These are phyloP conservation scores for Toxotes jaculatrix DNA, from an alignment of 2,113 vertebrate species.

Conservation along the genomic window DNA sequence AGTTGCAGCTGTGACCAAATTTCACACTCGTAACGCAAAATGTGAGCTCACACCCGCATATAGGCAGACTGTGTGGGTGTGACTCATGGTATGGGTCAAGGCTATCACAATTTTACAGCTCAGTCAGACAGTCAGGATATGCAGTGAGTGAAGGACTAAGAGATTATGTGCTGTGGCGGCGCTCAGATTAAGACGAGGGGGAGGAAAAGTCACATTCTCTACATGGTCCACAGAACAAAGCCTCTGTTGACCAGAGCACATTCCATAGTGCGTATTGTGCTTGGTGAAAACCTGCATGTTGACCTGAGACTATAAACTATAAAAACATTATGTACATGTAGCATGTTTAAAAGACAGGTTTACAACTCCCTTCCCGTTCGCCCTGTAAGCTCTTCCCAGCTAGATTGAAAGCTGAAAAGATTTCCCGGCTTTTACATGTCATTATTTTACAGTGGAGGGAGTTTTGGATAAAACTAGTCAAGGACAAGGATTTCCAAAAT, in stretches of 20 bases:
- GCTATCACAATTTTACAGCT: conserved; percentile 34
- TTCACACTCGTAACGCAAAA: neutral
- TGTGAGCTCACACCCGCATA: conserved; percentile 19
- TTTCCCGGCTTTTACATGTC: conserved; percentile 18
- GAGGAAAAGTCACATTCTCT: conserved; percentile 73
- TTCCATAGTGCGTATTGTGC: conserved; percentile 58
- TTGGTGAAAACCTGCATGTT: conserved; percentile 16
- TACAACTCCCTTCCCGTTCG: neutral
- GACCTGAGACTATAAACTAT: conserved; percentile 10
- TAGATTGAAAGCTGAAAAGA: conserved; percentile 13
- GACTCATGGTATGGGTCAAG: conserved; percentile 27
- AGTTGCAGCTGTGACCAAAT: neutral
- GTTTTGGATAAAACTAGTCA: conserved; percentile 28
- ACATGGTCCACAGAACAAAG: conserved; percentile 71
- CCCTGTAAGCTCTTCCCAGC: neutral
- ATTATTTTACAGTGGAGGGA: conserved; percentile 27
- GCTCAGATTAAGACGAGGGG: conserved; percentile 60
- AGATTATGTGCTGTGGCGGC: conserved; percentile 54
- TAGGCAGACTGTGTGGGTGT: neutral
- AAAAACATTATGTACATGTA: neutral
- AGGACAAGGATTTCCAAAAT: conserved; percentile 27
- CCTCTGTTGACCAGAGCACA: conserved; percentile 66
- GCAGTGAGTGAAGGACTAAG: conserved; percentile 14
- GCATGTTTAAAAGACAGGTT: conserved; percentile 8
- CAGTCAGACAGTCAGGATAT: conserved; percentile 6